Evolutionary conservation across 2,797 vertebrate species (phyloP), one percentile per base, ranked within the genome.

Genomic region (Uromys caudimaculatus): DNA sequence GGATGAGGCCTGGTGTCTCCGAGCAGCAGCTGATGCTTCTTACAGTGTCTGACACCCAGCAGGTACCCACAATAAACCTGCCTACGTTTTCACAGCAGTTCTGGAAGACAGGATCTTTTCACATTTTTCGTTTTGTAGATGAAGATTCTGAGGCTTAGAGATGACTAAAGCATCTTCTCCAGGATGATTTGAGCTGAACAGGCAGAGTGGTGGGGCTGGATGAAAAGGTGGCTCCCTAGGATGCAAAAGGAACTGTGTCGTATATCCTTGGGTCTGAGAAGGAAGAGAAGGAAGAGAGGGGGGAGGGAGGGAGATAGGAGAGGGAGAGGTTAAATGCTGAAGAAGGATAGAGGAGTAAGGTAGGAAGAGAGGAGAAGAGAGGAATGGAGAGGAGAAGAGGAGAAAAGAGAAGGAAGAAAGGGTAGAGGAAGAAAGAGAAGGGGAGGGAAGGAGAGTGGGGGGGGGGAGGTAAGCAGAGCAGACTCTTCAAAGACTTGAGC

Each of bases 1-100:
- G 32, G 35, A 19, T 52, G 4, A 19, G 29, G 11, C 50, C 47
- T 44, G 11, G 47, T 3, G 1, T 16, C 44, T 32, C 62, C 35
- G 13, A 35, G 21, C 0, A 0, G 64, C 16, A 60, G 21, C 41
- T 47, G 2, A 1, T 0, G 16, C 17, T 41, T 9, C 32, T 81
- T 35, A 32, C 27, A 7, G 6, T 14, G 14, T 13, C n/a, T 82
- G 24, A 84, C 16, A 38, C 11, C 11, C 3, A 27, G 38, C 32
- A 91, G 90, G 3, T 4, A 56, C 29, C 21, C 11, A 16, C 11
- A 54, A 67, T 52, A 44, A n/a, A 58, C 8, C 16, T 21, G 16
- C 56, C 29, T 5, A 44, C 16, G 19, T 78, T 69, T 62, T 78
- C 75, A 58, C 6, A 73, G 56, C 58, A 77, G 41, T 67, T 71